Evolutionary conservation across 2,888 invertebrate genomes (phyloP).

Genomic region (Apoderus coryli): DNA sequence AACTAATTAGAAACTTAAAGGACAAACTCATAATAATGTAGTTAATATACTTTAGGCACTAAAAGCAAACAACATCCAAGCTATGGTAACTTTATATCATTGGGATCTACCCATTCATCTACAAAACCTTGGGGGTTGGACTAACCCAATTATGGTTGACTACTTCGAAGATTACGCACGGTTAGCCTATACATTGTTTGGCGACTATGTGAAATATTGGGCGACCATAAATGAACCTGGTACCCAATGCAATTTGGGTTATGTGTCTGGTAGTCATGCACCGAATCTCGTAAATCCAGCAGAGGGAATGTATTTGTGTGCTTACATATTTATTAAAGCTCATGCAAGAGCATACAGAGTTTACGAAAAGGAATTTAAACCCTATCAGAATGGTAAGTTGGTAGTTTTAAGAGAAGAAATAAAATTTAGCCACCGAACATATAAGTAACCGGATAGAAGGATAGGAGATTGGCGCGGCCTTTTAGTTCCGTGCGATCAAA

Average conservation of each 20-base stretch:
- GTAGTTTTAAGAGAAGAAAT: no score
- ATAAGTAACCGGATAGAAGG: no score
- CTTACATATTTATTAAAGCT: conserved; percentile 9
- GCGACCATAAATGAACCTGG: conserved; percentile 13
- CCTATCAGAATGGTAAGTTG: no score
- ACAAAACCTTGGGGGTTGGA: conserved; percentile 45
- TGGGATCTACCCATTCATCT: conserved; percentile 46
- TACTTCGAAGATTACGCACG: conserved; percentile 44
- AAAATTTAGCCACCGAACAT: no score
- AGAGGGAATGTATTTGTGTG: conserved; percentile 10
- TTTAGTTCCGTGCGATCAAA: no score
- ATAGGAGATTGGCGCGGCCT: no score
- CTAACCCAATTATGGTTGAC: conserved; percentile 42
- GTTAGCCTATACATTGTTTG: conserved; percentile 35
- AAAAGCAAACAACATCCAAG: conserved; percentile 31
- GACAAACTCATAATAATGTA: no score
- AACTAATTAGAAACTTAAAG: no score
- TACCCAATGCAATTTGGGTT: conserved; percentile 10
- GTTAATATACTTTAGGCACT: conserved; percentile 9
- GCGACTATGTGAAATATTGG: conserved; percentile 18
- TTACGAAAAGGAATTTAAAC: conserved; percentile 12
- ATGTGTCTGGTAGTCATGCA: conserved; percentile 8
- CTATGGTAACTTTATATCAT: conserved; percentile 46
- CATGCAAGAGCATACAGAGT: conserved; percentile 11
- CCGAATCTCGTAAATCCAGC: conserved; percentile 6